Percentiles rank a stretch among this genome's conserved stretches.
Evolutionary conservation across 1,140 invertebrate genomes (phyloP).

Genomic region (Batillaria attramentaria): DNA sequence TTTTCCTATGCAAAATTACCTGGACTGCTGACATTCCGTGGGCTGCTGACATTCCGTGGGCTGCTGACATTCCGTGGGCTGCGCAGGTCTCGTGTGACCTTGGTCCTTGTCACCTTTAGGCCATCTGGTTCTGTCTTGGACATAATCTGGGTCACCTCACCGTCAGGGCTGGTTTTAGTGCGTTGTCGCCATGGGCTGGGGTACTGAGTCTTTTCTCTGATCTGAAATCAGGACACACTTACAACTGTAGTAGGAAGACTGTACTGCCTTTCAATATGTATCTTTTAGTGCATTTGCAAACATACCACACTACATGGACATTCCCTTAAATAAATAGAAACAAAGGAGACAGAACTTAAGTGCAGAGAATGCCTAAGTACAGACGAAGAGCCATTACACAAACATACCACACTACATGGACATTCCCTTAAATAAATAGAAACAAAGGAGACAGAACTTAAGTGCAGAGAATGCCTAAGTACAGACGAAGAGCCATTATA

Average conservation of each 20-base stretch:
- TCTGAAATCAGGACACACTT: constrained; percentile 53
- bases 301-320: not conserved
- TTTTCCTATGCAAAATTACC: constrained; percentile 30
- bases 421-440: not conserved
- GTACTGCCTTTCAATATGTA: too few species aligned
- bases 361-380: not conserved
- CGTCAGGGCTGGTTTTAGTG: constrained; percentile 59
- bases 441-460: not conserved
- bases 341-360: not conserved
- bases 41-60: constrained; percentile 77
- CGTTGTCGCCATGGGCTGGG: constrained; percentile 62
- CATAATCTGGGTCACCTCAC: constrained; percentile 67
- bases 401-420: not conserved
- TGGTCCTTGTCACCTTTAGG: constrained; percentile 72
- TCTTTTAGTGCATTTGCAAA: too few species aligned
- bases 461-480: not conserved
- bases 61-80: constrained; percentile 74
- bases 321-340: not conserved
- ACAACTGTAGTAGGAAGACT: too few species aligned
- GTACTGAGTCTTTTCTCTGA: constrained; percentile 66
- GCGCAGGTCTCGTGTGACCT: constrained; percentile 75
- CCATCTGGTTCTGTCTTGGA: constrained; percentile 49
- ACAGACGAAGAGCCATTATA: not conserved
- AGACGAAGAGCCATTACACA: not conserved
- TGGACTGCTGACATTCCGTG: constrained; percentile 65